Conservation (phyloP, 2,797 vertebrate species). For the Pitangus sulphuratus region DNA sequence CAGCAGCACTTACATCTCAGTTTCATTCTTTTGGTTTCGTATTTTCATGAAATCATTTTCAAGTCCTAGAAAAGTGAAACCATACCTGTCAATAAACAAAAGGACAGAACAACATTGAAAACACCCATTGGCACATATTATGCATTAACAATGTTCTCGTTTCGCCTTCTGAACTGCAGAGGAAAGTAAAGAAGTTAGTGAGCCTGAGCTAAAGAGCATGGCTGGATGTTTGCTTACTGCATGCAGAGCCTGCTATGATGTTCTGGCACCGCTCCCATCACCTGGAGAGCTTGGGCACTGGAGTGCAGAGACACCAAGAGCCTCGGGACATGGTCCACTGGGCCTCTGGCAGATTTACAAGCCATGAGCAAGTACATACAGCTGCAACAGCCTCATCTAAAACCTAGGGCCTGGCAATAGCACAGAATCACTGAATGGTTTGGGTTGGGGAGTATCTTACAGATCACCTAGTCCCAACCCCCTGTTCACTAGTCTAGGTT, state of each 20-base stretch:
- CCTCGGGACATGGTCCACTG: neutral
- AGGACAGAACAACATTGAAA: constrained; percentile 71
- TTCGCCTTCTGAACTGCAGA: neutral
- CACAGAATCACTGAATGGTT: rapidly evolving
- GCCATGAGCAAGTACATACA: neutral
- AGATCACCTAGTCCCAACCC: rapidly evolving
- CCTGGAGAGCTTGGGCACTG: neutral
- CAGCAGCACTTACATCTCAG: constrained; percentile 87
- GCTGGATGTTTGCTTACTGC: neutral
- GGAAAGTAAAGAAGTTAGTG: neutral
- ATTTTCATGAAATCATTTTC: constrained; percentile 90
- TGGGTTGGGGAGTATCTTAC: neutral
- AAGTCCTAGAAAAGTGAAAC: constrained; percentile 93
- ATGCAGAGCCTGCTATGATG: neutral
- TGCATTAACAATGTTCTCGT: neutral
- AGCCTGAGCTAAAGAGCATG: neutral
- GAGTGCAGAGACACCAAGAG: rapidly evolving
- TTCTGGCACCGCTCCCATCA: neutral
- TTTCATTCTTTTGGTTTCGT: constrained; percentile 87
- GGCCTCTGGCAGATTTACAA: neutral
- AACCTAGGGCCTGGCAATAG: neutral
- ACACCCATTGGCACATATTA: constrained; percentile 8
- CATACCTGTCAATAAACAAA: constrained; percentile 86
- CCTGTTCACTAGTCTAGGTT: neutral
- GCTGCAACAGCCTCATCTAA: neutral